phyloP scores from a whole-genome alignment of 2,797 vertebrate genomes.

The Chelidonichthys spinosus region DNA sequence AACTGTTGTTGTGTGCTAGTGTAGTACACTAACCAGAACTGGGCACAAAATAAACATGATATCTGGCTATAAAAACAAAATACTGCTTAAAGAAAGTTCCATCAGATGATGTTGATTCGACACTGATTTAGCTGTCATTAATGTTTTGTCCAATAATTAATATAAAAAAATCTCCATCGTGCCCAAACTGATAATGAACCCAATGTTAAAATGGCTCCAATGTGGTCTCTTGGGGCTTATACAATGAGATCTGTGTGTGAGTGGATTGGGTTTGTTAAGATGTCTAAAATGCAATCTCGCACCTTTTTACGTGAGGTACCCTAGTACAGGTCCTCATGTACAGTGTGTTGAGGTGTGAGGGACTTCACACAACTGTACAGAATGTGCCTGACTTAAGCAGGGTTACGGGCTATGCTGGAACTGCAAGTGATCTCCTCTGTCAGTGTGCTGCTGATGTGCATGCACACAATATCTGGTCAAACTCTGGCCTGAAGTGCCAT shows the following conservation, averaged over 20 bases:
- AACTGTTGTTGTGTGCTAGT: not conserved
- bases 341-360: conserved; percentile 40
- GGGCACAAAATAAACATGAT: not conserved
- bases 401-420: conserved; percentile 65
- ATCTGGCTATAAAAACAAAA: conserved; percentile 1
- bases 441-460: conserved; percentile 64
- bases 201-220: conserved; percentile 24
- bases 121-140: not conserved
- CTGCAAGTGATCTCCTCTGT: conserved; percentile 70
- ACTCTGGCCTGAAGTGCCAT: conserved; percentile 95
- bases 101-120: not conserved
- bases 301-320: conserved; percentile 60
- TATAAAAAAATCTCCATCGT: not conserved
- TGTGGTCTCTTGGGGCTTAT: not conserved
- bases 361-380: conserved; percentile 60
- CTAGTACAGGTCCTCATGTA: conserved; percentile 64
- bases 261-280: conserved; percentile 1
- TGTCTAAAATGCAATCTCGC: conserved; percentile 50
- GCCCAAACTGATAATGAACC: conserved; percentile 28
- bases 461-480: conserved; percentile 82
- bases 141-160: not conserved
- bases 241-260: conserved; percentile 3
- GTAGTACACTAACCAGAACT: not conserved
- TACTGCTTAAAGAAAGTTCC: not conserved
- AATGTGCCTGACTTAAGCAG: conserved; percentile 60